A percentile compares a stretch with the other conserved stretches of the same genome.
Evolutionary conservation across 2,113 vertebrate species (phyloP).

Genomic region (Anoplopoma fimbria): DNA sequence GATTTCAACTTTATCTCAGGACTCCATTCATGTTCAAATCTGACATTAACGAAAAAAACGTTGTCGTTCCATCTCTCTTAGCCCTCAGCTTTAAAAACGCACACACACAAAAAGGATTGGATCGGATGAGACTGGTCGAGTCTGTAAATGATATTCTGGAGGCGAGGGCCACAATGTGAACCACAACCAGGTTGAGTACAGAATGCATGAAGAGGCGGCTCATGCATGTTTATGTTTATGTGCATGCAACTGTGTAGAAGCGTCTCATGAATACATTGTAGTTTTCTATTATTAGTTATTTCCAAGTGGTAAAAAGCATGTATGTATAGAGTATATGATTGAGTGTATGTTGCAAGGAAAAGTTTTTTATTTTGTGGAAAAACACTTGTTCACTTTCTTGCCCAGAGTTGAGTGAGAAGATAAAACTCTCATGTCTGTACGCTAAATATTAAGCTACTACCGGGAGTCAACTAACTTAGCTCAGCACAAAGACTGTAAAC

Average conservation of each 20-base stretch:
- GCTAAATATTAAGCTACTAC: neutral
- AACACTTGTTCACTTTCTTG: neutral
- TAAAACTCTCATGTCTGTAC: neutral
- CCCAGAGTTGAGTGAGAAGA: neutral
- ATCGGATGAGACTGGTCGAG: neutral
- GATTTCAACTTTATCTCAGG: conserved; percentile 18
- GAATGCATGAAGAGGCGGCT: conserved; percentile 42
- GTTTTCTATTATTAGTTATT: neutral
- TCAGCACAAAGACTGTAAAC: neutral
- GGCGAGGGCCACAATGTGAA: conserved; percentile 27
- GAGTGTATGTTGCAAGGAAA: neutral
- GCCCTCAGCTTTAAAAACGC: conserved; percentile 9
- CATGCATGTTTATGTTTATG: conserved; percentile 28
- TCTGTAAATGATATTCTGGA: conserved; percentile 41
- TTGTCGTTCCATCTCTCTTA: conserved; percentile 2
- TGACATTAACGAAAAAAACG: conserved; percentile 38
- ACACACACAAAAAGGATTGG: neutral
- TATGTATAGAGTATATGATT: neutral
- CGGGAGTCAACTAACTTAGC: neutral
- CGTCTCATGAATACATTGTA: conserved; percentile 18
- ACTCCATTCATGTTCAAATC: conserved; percentile 35
- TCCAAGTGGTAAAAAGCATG: neutral
- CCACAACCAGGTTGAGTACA: conserved; percentile 31
- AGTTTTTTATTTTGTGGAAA: neutral
- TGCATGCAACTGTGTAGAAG: conserved; percentile 5